A percentile compares a stretch with the other conserved stretches of the same genome.
These are phyloP conservation scores for Drosophila phalerata DNA, from an alignment of 2,888 invertebrate species.

Conservation along the genomic window DNA sequence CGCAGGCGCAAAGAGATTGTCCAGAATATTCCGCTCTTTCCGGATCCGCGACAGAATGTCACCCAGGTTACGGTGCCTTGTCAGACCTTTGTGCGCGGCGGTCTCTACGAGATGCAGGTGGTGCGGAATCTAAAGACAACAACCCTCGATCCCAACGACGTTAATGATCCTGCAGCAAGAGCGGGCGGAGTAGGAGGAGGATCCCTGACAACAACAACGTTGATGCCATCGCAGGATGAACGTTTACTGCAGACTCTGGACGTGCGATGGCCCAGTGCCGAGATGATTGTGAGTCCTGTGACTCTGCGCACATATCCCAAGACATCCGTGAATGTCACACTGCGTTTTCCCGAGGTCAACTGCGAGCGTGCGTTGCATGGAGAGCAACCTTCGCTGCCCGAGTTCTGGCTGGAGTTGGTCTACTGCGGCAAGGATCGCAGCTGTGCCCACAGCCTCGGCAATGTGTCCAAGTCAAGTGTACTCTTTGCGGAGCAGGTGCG, in stretches of 20 bases:
- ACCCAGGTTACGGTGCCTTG: conserved; percentile 84
- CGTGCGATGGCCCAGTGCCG: conserved; percentile 93
- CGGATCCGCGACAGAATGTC: conserved; percentile 83
- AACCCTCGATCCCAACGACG: conserved; percentile 31
- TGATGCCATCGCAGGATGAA: conserved; percentile 82
- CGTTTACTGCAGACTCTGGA: conserved; percentile 87
- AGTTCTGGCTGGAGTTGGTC: conserved; percentile 92
- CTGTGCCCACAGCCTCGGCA: conserved; percentile 87
- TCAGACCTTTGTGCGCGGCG: conserved; percentile 83
- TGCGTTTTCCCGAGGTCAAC: conserved; percentile 91
- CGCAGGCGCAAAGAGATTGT: conserved; percentile 82
- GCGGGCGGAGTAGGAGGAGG: background rate
- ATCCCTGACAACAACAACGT: conserved; percentile 72
- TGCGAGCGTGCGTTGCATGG: conserved; percentile 86
- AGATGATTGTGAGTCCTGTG: conserved; percentile 90
- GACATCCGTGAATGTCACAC: conserved; percentile 89
- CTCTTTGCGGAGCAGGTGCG: conserved; percentile 92
- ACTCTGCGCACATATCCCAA: conserved; percentile 93
- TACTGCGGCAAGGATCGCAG: conserved; percentile 92
- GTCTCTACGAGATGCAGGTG: conserved; percentile 83
- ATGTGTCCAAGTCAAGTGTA: conserved; percentile 87
- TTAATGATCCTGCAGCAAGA: background rate
- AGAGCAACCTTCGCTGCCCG: conserved; percentile 86
- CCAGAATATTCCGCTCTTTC: conserved; percentile 83
- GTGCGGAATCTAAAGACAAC: conserved; percentile 79